Base-by-base conservation (phyloP, 2,797 vertebrate genomes). In the Sebastes vulpes region DNA sequence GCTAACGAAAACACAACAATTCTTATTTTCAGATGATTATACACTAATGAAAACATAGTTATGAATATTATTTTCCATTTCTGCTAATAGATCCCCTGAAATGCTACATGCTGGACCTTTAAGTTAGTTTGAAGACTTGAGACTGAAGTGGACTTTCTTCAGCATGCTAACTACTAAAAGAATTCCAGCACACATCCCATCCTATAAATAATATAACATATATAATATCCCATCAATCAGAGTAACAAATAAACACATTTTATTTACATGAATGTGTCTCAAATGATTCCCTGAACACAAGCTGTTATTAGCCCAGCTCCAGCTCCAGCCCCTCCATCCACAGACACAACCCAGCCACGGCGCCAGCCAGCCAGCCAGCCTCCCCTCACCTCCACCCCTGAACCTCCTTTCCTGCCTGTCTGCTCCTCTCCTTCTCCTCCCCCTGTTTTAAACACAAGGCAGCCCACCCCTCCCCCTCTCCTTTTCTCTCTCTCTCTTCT, bases 331-430 rank as follows among this genome's bases (percentile, higher is more conserved):
- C 60, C 66, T 46, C 69, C 74, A 53, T 58, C 70, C 29, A 35
- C 84, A 92, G 88, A 89, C 86, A 81, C 83, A 84, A 79, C 76
- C 38, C 66, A 82, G 72, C 76, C 81, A 60, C 67, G 80, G 89
- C 83, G 86, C 92, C 23, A 25, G 23, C 23, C 23, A 25, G 23
- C 25, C 42, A 46, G 42, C 42, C 42, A 48, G 42, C 87, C 89
- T 86, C 87, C 86, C 79, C 83, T 90, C 90, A 86, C 88, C 84
- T 91, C 91, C 86, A 89, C 88, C 82, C 85, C 81, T 54, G 20
- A 58, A 79, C 86, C 89, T 88, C 84, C 77, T 86, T 79, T 88
- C 73, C 63, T 85, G 75, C 83, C 56, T 83, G 84, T 93, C 89
- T 91, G 84, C 90, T 75, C 75, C 79, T 81, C 70, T 61, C 77